Evolutionary conservation across 2,113 vertebrate species (phyloP).

Genomic region (Aythya baeri): DNA sequence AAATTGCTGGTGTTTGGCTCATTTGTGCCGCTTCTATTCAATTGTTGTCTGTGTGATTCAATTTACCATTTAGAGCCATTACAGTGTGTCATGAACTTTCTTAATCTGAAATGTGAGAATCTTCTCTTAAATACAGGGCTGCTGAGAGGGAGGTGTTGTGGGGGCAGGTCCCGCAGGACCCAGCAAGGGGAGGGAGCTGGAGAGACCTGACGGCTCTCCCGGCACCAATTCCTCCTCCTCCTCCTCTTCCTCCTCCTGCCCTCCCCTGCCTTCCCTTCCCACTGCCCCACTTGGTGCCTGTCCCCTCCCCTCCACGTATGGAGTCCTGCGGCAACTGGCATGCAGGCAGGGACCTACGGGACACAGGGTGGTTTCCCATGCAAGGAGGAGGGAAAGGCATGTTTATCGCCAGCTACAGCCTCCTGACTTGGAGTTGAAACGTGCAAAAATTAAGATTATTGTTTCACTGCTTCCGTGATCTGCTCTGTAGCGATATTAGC

Average conservation of each 20-base stretch:
- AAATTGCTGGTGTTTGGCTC: slow-evolving; percentile 15
- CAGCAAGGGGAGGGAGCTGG: not conserved
- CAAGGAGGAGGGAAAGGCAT: not conserved
- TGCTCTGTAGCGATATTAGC: not conserved
- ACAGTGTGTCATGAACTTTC: slow-evolving; percentile 46
- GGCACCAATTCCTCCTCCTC: not conserved
- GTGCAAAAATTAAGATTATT: not conserved
- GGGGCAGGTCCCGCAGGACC: slow-evolving; percentile 43
- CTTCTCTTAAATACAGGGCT: not conserved
- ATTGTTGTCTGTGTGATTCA: slow-evolving; percentile 57
- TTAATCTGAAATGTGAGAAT: slow-evolving; percentile 58
- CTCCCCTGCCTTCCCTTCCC: not conserved
- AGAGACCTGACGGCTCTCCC: not conserved
- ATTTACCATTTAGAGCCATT: slow-evolving; percentile 69
- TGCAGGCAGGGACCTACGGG: not conserved
- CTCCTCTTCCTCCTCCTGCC: not conserved
- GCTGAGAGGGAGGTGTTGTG: slow-evolving; percentile 11
- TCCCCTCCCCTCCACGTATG: not conserved
- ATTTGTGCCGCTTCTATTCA: slow-evolving; percentile 41
- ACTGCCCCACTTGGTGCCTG: not conserved
- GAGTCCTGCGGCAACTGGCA: not conserved
- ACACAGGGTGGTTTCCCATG: not conserved
- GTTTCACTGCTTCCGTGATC: not conserved
- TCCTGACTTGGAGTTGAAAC: not conserved
- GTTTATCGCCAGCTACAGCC: not conserved